phyloP scores from a whole-genome alignment of 1,140 invertebrate species.

The Melipona quadrifasciata region DNA sequence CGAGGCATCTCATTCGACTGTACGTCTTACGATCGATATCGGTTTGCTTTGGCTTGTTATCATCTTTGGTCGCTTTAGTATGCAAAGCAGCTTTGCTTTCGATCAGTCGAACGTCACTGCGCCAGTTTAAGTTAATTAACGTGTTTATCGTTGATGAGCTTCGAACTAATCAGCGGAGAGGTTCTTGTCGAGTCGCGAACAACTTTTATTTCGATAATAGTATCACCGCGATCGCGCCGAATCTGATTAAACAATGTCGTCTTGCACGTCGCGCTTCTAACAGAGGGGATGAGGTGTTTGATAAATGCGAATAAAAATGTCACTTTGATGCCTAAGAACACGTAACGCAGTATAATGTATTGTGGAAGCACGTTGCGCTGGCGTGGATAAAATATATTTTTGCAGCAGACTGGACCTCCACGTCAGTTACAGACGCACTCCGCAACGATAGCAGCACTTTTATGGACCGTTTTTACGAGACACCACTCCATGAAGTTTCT shows the following conservation, averaged over 20 bases:
- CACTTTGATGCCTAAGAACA: slow-evolving; percentile 36
- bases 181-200: not conserved
- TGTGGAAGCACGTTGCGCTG: slow-evolving; percentile 49
- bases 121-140: slow-evolving; percentile 17
- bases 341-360: slow-evolving; percentile 62
- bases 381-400: slow-evolving; percentile 72
- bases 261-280: not conserved
- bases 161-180: not conserved
- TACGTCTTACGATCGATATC: slow-evolving; percentile 15
- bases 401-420: slow-evolving; percentile 56
- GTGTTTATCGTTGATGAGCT: slow-evolving; percentile 30
- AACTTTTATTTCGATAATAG: not conserved
- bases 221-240: not conserved
- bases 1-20: not conserved
- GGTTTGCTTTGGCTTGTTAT: slow-evolving; percentile 38
- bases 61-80: slow-evolving; percentile 23
- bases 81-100: not conserved
- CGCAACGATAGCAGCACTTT: slow-evolving; percentile 70
- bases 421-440: slow-evolving; percentile 72
- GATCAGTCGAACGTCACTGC: not conserved
- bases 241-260: not conserved
- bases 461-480: slow-evolving; percentile 73
- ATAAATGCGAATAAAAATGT: slow-evolving; percentile 64
- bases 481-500: slow-evolving; percentile 30
- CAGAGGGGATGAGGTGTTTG: slow-evolving; percentile 17